A percentile compares a stretch with the other conserved stretches of the same genome.
Conservation (phyloP, 2,113 vertebrate species). For the Corythaixoides concolor region DNA sequence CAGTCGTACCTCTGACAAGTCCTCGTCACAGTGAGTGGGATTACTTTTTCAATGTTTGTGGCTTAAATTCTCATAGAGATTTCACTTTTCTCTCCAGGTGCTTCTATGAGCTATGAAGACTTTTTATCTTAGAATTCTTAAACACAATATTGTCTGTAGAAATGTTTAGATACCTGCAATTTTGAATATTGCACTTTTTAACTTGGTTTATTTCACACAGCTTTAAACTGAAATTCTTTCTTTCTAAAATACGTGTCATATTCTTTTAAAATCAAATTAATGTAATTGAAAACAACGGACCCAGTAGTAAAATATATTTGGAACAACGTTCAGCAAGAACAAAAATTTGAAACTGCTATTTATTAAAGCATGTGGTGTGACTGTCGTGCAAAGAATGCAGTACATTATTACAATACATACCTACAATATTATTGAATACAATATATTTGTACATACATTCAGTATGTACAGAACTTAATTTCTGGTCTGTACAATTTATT, state of each 20-base stretch:
- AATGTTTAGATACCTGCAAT: background rate
- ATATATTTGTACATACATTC: background rate
- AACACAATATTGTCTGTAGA: background rate
- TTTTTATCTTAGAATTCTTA: background rate
- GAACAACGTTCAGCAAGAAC: background rate
- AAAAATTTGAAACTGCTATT: background rate
- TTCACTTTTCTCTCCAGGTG: background rate
- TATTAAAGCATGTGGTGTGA: background rate
- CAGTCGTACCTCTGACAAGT: background rate
- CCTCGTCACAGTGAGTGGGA: background rate
- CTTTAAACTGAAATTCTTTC: background rate
- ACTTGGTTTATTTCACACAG: background rate
- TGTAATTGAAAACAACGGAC: background rate
- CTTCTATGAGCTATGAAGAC: background rate
- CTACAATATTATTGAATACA: background rate
- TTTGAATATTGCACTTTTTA: background rate
- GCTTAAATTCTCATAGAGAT: background rate
- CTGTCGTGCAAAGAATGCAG: background rate
- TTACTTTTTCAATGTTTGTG: background rate
- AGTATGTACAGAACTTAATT: background rate
- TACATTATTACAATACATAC: background rate
- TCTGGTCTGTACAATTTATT: background rate
- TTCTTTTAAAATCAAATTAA: background rate
- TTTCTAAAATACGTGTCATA: background rate
- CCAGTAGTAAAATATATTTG: background rate